Percentiles rank a stretch among this genome's conserved stretches.
Conservation (phyloP, 2,888 invertebrate genomes). For the Camponotus fellah region DNA sequence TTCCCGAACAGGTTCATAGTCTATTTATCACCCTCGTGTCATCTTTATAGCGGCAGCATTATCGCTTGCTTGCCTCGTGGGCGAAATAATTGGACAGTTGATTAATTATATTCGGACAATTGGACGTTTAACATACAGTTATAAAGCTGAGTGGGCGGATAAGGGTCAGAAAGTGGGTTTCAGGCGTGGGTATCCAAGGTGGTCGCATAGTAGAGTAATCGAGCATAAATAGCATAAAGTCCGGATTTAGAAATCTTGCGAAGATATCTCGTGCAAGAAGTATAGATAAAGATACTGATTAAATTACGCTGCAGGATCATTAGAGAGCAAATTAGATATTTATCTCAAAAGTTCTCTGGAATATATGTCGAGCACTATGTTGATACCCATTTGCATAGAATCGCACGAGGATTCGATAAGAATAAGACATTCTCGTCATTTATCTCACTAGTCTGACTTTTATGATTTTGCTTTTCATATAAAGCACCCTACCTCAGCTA, state of each 20-base stretch:
- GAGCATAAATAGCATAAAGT: not conserved
- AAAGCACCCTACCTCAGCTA: constrained; percentile 18
- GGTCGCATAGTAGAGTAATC: not conserved
- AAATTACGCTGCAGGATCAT: not conserved
- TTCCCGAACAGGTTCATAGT: not conserved
- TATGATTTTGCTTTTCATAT: not conserved
- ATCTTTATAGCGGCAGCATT: not conserved
- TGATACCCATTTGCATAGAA: not conserved
- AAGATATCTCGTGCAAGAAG: constrained; percentile 4
- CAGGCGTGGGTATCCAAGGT: not conserved
- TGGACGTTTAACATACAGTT: constrained; percentile 23
- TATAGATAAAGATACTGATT: too few relatives aligned
- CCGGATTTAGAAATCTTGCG: constrained; percentile 2
- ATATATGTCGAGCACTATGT: too few relatives aligned
- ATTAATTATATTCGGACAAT: constrained; percentile 41
- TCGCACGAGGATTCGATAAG: not conserved
- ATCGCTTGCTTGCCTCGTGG: not conserved
- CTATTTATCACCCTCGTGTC: not conserved
- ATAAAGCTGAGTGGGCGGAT: constrained; percentile 10
- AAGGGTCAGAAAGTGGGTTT: not conserved
- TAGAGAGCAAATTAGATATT: not conserved
- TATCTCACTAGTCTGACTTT: not conserved
- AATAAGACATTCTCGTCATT: not conserved
- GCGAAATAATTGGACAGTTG: constrained; percentile 31
- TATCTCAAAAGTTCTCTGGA: not conserved